Percentiles rank a stretch among this genome's conserved stretches.
phyloP scores from a whole-genome alignment of 1,140 invertebrate genomes.

The Hyles vespertilio region DNA sequence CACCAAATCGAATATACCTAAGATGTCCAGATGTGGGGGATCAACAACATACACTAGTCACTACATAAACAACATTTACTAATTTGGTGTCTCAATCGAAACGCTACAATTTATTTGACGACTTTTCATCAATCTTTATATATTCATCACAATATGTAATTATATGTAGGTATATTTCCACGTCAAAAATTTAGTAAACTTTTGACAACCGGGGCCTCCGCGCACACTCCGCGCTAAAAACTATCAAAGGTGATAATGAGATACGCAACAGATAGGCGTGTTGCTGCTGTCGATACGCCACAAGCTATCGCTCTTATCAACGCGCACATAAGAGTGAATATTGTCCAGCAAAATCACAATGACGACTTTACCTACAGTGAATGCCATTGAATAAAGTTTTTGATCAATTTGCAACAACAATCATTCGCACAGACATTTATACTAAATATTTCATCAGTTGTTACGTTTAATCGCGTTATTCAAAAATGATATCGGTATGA shows the following conservation, averaged over 20 bases:
- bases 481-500: too few relatives aligned
- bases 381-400: slow-evolving; percentile 2
- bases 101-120: too few relatives aligned
- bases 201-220: slow-evolving; percentile 21
- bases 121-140: too few relatives aligned
- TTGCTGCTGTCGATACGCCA: slow-evolving; percentile 1
- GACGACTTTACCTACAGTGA: slow-evolving; percentile 1
- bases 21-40: too few relatives aligned
- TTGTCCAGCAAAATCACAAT: neutral
- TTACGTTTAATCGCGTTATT: too few relatives aligned
- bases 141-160: too few relatives aligned
- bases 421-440: neutral
- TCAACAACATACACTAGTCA: too few relatives aligned
- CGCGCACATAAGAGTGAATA: neutral
- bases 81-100: too few relatives aligned
- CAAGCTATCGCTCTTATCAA: neutral
- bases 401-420: slow-evolving; percentile 17
- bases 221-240: slow-evolving; percentile 27
- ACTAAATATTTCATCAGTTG: too few relatives aligned
- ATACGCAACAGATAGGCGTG: slow-evolving; percentile 27
- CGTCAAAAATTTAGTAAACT: slow-evolving; percentile 22
- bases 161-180: slow-evolving; percentile 23
- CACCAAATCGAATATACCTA: too few relatives aligned
- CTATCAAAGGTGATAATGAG: slow-evolving; percentile 41
- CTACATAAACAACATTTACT: too few relatives aligned